phyloP scores from a whole-genome alignment of 2,888 invertebrate species.

The Luffia ferchaultella region DNA sequence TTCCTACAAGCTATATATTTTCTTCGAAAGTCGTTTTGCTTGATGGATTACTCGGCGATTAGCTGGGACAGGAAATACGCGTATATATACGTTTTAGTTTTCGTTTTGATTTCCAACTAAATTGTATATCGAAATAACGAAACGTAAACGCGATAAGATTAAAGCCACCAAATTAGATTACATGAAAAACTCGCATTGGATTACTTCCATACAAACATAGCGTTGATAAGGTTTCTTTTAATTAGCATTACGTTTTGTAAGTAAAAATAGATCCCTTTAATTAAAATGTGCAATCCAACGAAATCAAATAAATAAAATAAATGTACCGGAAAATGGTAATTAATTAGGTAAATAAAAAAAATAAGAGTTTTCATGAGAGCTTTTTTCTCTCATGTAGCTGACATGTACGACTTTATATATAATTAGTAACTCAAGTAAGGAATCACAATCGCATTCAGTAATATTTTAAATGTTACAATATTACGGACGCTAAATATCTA shows the following conservation, averaged over 20 bases:
- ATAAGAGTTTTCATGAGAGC: too few species aligned
- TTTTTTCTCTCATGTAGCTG: too few species aligned
- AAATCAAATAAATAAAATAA: too few species aligned
- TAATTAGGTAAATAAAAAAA: too few species aligned
- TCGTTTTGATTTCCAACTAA: slow-evolving; percentile 52
- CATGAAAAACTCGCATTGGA: slow-evolving; percentile 28
- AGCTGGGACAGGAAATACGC: slow-evolving; percentile 54
- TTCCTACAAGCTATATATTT: background rate
- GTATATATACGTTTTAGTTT: slow-evolving; percentile 39
- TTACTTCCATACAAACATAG: background rate
- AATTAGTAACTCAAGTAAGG: too few species aligned
- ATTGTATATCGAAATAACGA: slow-evolving; percentile 44
- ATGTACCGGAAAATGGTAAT: too few species aligned
- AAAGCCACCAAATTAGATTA: slow-evolving; percentile 55
- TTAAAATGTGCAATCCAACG: too few species aligned
- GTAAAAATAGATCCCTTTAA: too few species aligned
- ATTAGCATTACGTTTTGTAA: background rate
- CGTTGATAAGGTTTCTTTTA: background rate
- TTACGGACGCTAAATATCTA: too few species aligned
- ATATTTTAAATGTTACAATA: too few species aligned
- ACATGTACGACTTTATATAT: too few species aligned
- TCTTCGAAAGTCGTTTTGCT: slow-evolving; percentile 29
- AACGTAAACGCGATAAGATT: slow-evolving; percentile 60
- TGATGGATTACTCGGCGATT: slow-evolving; percentile 60
- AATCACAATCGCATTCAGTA: too few species aligned